Conservation (phyloP, 2,113 vertebrate genomes). For the Poecilia latipinna region DNA sequence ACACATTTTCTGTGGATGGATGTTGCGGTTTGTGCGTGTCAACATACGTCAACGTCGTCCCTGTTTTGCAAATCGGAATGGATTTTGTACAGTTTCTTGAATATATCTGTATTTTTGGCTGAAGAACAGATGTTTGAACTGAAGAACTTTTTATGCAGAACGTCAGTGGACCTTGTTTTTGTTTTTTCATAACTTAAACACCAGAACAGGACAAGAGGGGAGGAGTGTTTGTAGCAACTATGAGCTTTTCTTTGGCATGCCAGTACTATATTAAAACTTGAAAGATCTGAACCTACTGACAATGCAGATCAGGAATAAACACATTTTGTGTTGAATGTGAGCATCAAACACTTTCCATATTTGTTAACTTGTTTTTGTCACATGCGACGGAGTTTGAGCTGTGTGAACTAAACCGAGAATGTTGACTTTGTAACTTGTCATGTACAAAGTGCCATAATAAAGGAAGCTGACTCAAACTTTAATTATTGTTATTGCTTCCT, state of each 20-base stretch:
- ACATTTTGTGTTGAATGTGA: conserved; percentile 5
- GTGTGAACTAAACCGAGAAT: conserved; percentile 54
- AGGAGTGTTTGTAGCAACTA: conserved; percentile 2
- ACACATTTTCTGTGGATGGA: conserved; percentile 28
- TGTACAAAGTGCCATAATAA: conserved; percentile 82
- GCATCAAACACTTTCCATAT: not conserved
- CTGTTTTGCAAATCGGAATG: conserved; percentile 27
- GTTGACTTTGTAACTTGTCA: conserved; percentile 68
- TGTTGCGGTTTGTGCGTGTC: conserved; percentile 18
- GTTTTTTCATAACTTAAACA: not conserved
- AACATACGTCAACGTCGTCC: conserved; percentile 14
- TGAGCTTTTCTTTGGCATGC: conserved; percentile 6
- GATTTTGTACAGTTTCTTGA: conserved; percentile 58
- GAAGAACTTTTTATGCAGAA: conserved; percentile 2
- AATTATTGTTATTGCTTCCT: not conserved
- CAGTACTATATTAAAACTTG: not conserved
- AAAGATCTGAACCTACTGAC: not conserved
- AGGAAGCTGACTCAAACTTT: conserved; percentile 43
- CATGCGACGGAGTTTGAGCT: conserved; percentile 40
- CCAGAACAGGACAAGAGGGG: not conserved
- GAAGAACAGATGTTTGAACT: conserved; percentile 2
- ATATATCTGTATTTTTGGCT: conserved; percentile 52
- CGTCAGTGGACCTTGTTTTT: not conserved
- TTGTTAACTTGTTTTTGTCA: conserved; percentile 3
- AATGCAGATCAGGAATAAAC: not conserved